These are phyloP conservation scores for Phodopus roborovskii DNA, from an alignment of 2,113 vertebrate genomes.

Conservation along the genomic window DNA sequence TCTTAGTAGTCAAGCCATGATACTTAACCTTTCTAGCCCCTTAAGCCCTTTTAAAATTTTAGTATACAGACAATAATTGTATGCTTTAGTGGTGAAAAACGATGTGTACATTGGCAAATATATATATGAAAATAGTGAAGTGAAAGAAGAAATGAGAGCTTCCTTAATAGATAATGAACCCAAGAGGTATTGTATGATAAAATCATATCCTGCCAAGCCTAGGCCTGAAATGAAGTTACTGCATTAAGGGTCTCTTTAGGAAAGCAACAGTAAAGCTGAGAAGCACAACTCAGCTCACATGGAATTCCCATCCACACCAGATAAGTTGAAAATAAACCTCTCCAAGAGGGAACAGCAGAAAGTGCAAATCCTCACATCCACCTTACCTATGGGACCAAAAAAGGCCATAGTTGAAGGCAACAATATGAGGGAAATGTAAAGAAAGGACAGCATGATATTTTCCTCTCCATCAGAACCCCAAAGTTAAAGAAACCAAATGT, in stretches of 20 bases:
- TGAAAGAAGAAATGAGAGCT: background rate
- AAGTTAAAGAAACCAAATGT: background rate
- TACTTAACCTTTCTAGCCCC: background rate
- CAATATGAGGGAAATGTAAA: background rate
- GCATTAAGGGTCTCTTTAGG: background rate
- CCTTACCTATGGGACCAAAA: background rate
- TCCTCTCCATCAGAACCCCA: background rate
- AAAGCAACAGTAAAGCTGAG: background rate
- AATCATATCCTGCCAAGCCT: background rate
- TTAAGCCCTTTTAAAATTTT: background rate
- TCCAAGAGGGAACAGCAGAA: background rate
- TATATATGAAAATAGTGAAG: background rate
- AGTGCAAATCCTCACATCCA: background rate
- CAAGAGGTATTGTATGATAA: background rate
- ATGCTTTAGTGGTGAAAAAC: background rate
- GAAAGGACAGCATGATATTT: background rate
- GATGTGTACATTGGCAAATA: background rate
- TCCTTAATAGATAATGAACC: background rate
- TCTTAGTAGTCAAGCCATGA: background rate
- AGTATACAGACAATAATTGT: background rate
- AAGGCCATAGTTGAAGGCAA: background rate
- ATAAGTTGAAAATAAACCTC: background rate
- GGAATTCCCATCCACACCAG: background rate
- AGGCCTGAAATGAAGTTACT: background rate
- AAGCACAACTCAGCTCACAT: background rate